Conservation (phyloP, 2,797 vertebrate species). For the Neoniphon sammara region DNA sequence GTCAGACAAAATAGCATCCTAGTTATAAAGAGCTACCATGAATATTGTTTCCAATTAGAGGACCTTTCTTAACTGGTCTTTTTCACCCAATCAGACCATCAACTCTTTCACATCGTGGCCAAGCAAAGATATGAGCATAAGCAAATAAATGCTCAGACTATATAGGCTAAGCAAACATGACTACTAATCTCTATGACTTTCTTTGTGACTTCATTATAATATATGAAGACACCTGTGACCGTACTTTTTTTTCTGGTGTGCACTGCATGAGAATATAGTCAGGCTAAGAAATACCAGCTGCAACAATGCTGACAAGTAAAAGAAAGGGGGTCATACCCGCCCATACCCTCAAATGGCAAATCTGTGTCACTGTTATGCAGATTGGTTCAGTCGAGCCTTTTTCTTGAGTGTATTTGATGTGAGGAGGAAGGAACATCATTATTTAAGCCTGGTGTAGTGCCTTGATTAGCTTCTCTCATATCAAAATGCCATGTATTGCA, state of each 20-base stretch:
- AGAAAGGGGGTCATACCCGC: constrained; percentile 39
- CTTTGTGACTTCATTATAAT: constrained; percentile 19
- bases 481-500: constrained; percentile 57
- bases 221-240: constrained; percentile 10
- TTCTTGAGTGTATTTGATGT: constrained; percentile 59
- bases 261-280: constrained; percentile 28
- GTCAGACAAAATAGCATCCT: background rate
- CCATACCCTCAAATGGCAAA: constrained; percentile 58
- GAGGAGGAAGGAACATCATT: constrained; percentile 46
- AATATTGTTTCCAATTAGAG: background rate
- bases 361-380: constrained; percentile 73
- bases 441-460: constrained; percentile 52
- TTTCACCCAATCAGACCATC: constrained; percentile 9
- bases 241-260: background rate
- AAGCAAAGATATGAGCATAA: constrained; percentile 8
- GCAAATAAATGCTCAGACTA: constrained; percentile 22
- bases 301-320: constrained; percentile 58
- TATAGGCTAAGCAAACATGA: constrained; percentile 20
- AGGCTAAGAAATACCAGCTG: constrained; percentile 50
- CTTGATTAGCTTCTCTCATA: constrained; percentile 44
- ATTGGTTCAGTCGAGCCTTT: constrained; percentile 58
- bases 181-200: background rate
- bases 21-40: background rate
- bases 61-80: constrained; percentile 19
- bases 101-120: constrained; percentile 13